Evolutionary conservation across 2,113 vertebrate genomes (phyloP), one percentile per base, ranked within the genome.

Genomic region (Plecturocebus donacophilus): DNA sequence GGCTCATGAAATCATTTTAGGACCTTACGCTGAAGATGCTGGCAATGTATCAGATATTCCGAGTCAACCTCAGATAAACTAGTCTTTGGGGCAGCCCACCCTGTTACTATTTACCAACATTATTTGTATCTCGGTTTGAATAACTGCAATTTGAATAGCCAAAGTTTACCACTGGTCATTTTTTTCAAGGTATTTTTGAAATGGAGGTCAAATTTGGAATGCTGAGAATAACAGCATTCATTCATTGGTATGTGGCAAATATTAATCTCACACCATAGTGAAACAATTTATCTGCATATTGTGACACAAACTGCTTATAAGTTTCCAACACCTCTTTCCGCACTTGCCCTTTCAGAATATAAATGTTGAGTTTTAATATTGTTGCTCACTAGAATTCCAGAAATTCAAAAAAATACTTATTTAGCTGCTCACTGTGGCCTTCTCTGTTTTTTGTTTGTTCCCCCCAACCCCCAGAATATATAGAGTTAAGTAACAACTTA

Each of bases 401-500:
- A 89, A 94, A 87, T 52, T 73, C 3, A 85, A 32, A 77, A 83
- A 83, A 64, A 35, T 9, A n/a, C 64, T 71, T 83, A 14, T 27
- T 66, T 70, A 84, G 17, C 64, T 27, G 47, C 19, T 20, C 21
- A 16, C 38, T 90, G 14, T n/a, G 58, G 16, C 38, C 52, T 27
- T 96, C 35, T 68, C 87, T 95, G 8, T 11, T 47, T 81, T 71
- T 52, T 71, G 20, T 12, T 64, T 23, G 21, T 52, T 73, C 40
- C n/a, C 4, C 16, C 16, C 5, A 3, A 42, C 27, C 20, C 13
- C 70, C 56, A 83, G 35, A 64, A 87, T 20, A 66, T 23, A n/a
- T 47, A 93, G 32, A 19, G 52, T 77, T 85, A 88, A 95, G 81
- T 58, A 66, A n/a, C 30, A 91, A 94, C 27, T 91, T 89, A 73